phyloP scores from a whole-genome alignment of 2,113 vertebrate genomes.

The Hypanus sabinus region DNA sequence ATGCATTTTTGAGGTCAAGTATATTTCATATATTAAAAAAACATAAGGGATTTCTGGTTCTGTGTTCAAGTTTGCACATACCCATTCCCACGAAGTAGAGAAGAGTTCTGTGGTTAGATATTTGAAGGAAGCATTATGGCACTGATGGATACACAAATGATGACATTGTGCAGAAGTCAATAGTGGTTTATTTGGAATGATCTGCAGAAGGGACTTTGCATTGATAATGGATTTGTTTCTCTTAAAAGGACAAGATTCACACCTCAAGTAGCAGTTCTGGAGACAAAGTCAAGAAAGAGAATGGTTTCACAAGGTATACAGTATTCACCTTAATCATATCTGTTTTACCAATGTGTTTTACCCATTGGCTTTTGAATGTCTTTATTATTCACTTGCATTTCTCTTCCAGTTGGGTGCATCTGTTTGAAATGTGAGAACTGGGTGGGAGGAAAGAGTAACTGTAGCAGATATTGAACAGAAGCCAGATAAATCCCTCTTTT shows the following conservation, averaged over 20 bases:
- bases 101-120: neutral
- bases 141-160: neutral
- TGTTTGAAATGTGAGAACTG: neutral
- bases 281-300: slow-evolving; percentile 85
- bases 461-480: neutral
- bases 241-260: slow-evolving; percentile 58
- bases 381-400: neutral
- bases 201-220: neutral
- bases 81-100: neutral
- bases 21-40: too few relatives aligned
- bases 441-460: neutral
- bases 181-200: neutral
- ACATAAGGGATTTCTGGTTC: neutral
- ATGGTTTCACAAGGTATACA: slow-evolving; percentile 84
- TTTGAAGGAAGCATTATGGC: neutral
- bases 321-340: neutral
- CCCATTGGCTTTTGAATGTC: neutral
- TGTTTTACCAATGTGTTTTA: neutral
- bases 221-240: slow-evolving; percentile 44
- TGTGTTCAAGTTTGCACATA: neutral
- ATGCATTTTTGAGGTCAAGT: too few relatives aligned
- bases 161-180: neutral
- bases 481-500: too few relatives aligned
- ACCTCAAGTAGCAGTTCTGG: slow-evolving; percentile 67
- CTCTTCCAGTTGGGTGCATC: too few relatives aligned